Evolutionary conservation across 2,888 invertebrate genomes (phyloP).

Genomic region (Sarcophaga rosellei): DNA sequence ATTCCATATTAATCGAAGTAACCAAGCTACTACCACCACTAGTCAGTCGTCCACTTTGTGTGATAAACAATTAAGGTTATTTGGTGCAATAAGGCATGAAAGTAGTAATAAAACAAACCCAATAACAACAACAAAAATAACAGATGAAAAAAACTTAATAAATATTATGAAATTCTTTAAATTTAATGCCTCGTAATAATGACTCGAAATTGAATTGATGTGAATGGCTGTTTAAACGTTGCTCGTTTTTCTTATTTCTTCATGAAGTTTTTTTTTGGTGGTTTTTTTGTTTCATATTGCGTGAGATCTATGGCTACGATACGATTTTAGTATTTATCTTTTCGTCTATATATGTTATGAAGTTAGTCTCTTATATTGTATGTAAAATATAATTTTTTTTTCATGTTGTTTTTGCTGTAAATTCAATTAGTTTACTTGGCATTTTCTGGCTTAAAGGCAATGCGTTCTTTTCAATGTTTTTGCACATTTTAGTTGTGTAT

Average conservation of each 20-base stretch:
- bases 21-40: neutral
- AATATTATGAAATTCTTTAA: slow-evolving; percentile 64
- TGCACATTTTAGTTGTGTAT: neutral
- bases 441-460: slow-evolving; percentile 66
- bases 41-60: slow-evolving; percentile 43
- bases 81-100: slow-evolving; percentile 48
- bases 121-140: neutral
- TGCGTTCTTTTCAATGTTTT: slow-evolving; percentile 31
- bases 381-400: slow-evolving; percentile 52
- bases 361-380: slow-evolving; percentile 5
- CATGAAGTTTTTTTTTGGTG: neutral
- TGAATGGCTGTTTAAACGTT: slow-evolving; percentile 64
- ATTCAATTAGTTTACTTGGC: slow-evolving; percentile 69
- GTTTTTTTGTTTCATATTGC: slow-evolving; percentile 42
- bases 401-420: slow-evolving; percentile 53
- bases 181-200: slow-evolving; percentile 67
- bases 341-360: slow-evolving; percentile 25
- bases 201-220: slow-evolving; percentile 66
- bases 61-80: slow-evolving; percentile 66
- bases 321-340: slow-evolving; percentile 4
- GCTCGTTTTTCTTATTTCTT: slow-evolving; percentile 38
- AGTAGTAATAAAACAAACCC: neutral
- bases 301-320: slow-evolving; percentile 58
- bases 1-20: slow-evolving; percentile 64
- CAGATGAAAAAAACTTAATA: neutral